Evolutionary conservation across 2,888 invertebrate species (phyloP), one percentile per base, ranked within the genome.

Genomic region (Palloptera scutellata): DNA sequence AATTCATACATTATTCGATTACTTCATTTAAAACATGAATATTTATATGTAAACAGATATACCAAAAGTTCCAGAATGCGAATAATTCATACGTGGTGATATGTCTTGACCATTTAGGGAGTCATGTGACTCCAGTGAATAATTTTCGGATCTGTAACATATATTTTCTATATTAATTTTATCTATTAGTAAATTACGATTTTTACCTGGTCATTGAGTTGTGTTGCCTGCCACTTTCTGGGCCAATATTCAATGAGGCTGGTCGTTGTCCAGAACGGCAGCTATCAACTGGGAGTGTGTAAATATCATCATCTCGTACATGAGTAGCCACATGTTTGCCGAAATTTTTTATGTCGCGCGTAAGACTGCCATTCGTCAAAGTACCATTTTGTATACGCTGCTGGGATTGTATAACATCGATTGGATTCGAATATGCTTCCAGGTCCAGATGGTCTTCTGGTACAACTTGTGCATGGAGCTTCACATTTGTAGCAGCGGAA

Each of bases 391-490:
- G 79, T 61, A 77, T 75, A 69, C 81, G 81, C 73, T 79, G 79
- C 74, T 79, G 78, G 78, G 68, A 85, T 67, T 79, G 83, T 51
- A 87, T 78, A 67, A 88, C 79, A 83, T 88, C 88, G 54, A 87
- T 86, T 59, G 88, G 88, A 83, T 86, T 86, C 10, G 88, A 87
- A 75, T 88, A 88, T 61, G 84, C 83, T 43, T 85, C 85, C 69
- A 83, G 74, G 66, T 84, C 84, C 64, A 81, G 75, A 17, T 68
- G 70, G 20, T 79, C 78, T 61, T 75, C 76, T 41, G 65, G 71
- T 59, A 64, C 69, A 59, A 66, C 63, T 42, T 59, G 71, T 66
- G 19, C 45, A 51, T 69, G 69, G 30, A 66, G 61, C 53, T 63
- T 48, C 52, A 17, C 8, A 65, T 42, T 64, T 61, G 71, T 52